These are phyloP conservation scores for Oikopleura dioica DNA, from an alignment of 23 tunicate species.

Conservation along the genomic window DNA sequence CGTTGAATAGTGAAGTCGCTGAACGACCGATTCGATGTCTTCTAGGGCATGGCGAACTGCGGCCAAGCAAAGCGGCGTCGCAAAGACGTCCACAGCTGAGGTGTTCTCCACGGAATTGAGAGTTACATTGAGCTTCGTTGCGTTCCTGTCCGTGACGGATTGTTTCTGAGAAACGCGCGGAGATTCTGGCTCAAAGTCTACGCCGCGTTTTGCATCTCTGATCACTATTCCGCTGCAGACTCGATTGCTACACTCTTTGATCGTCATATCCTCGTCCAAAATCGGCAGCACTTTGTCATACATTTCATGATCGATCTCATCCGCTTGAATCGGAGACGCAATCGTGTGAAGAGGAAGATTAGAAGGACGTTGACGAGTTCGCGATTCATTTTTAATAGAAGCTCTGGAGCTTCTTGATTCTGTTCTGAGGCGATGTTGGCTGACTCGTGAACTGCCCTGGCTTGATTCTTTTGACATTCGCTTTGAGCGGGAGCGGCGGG, in stretches of 20 bases:
- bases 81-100: not conserved
- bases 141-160: not conserved
- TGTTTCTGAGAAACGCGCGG: not conserved
- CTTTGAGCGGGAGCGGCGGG: no score
- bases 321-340: not conserved
- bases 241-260: not conserved
- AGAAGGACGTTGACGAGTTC: not conserved
- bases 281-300: not conserved
- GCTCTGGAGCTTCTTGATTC: no score
- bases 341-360: not conserved
- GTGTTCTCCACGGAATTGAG: not conserved
- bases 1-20: not conserved
- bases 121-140: not conserved
- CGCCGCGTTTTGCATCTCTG: slow-evolving; percentile 1
- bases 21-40: not conserved
- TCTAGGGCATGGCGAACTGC: not conserved
- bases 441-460: no score
- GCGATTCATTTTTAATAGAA: not conserved
- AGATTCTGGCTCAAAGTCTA: slow-evolving; percentile 7
- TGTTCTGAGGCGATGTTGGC: no score
- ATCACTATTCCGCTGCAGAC: not conserved
- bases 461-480: no score
- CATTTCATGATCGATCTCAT: not conserved
- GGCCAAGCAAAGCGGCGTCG: not conserved
- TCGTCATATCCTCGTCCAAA: not conserved